These are phyloP conservation scores for Batillaria attramentaria DNA, from an alignment of 1,140 invertebrate genomes.

Conservation along the genomic window DNA sequence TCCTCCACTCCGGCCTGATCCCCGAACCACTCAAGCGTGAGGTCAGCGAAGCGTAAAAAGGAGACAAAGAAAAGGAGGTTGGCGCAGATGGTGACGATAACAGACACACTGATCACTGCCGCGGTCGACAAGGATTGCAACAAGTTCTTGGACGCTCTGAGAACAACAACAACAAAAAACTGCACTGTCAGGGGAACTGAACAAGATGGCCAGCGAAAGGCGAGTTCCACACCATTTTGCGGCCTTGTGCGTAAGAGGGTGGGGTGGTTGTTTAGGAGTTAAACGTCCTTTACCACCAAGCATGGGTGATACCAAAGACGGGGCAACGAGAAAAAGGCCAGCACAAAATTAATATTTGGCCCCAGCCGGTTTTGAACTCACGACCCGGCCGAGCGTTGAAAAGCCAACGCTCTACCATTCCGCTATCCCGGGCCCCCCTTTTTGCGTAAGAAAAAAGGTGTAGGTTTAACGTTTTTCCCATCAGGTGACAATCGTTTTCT, in stretches of 20 bases:
- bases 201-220: not conserved
- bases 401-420: too few species aligned
- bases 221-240: not conserved
- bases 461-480: not conserved
- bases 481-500: not conserved
- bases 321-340: too few species aligned
- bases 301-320: too few species aligned
- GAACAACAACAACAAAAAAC: not conserved
- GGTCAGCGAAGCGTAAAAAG: conserved; percentile 86
- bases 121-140: conserved; percentile 91
- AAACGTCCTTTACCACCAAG: too few species aligned
- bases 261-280: too few species aligned
- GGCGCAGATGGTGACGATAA: conserved; percentile 90
- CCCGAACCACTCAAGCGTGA: conserved; percentile 83
- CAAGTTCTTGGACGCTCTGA: conserved; percentile 83
- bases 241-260: not conserved
- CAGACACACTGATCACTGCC: conserved; percentile 82
- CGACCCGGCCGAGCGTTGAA: too few species aligned
- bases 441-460: not conserved
- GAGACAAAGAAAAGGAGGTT: conserved; percentile 92
- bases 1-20: conserved; percentile 77
- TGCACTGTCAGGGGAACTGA: not conserved
- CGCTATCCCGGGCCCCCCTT: too few species aligned
- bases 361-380: too few species aligned
- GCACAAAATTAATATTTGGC: too few species aligned